Conservation (phyloP, 2,113 vertebrate species). For the Prunella himalayana region DNA sequence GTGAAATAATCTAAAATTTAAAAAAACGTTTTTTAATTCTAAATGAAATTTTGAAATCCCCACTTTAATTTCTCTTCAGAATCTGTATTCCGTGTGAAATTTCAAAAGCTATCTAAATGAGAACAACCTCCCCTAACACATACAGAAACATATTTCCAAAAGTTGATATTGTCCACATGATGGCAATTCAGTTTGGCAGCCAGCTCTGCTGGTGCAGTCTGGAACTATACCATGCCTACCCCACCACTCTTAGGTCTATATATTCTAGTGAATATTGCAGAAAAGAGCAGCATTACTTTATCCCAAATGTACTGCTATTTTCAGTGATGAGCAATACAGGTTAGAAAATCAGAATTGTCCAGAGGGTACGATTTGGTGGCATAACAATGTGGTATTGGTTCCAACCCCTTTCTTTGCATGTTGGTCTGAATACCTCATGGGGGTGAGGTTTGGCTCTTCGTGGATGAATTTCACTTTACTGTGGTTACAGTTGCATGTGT, state of each 20-base stretch:
- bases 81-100: background rate
- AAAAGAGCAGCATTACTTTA: background rate
- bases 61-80: background rate
- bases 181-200: background rate
- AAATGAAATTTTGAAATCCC: background rate
- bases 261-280: background rate
- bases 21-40: background rate
- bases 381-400: background rate
- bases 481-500: background rate
- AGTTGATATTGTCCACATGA: background rate
- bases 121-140: background rate
- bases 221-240: background rate
- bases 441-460: background rate
- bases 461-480: conserved; percentile 3
- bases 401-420: background rate
- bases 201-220: background rate
- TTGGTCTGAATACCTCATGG: background rate
- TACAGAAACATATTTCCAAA: background rate
- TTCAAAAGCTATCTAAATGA: background rate
- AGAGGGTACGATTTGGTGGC: background rate
- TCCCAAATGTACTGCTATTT: background rate
- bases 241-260: background rate
- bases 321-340: background rate
- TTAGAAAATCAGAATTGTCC: background rate
- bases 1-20: background rate